These are phyloP conservation scores for Muscicapa adusta DNA, from an alignment of 2,113 vertebrate genomes.

Conservation along the genomic window DNA sequence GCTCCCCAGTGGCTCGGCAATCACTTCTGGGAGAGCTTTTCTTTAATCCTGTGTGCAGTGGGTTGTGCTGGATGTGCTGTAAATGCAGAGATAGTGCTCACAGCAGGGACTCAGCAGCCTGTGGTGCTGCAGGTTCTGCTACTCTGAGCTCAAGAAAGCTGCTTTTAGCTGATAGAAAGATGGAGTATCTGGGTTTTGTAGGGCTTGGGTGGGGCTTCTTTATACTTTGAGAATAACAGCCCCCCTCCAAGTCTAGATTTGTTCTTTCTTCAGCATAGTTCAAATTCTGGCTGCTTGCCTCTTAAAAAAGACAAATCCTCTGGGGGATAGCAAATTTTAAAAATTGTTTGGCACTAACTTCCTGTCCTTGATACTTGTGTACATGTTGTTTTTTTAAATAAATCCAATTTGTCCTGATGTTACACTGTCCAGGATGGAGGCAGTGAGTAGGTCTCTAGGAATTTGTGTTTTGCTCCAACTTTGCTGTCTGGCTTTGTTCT, in stretches of 20 bases:
- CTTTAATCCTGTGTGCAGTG: neutral
- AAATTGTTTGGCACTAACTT: slow-evolving; percentile 4
- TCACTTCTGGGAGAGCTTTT: neutral
- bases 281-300: neutral
- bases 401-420: neutral
- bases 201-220: neutral
- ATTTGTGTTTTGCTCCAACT: neutral
- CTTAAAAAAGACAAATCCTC: neutral
- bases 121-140: neutral
- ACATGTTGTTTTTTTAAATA: neutral
- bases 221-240: neutral
- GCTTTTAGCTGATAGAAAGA: neutral
- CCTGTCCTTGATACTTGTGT: neutral
- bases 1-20: neutral
- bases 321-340: neutral
- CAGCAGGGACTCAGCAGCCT: neutral
- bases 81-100: neutral
- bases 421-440: neutral
- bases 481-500: neutral
- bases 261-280: neutral
- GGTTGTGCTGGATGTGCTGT: neutral
- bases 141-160: neutral
- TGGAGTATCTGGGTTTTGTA: neutral
- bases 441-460: slow-evolving; percentile 17
- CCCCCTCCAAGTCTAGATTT: neutral